These are phyloP conservation scores for Caenorhabditis brenneri DNA, from an alignment of 1,140 invertebrate species.

Conservation along the genomic window DNA sequence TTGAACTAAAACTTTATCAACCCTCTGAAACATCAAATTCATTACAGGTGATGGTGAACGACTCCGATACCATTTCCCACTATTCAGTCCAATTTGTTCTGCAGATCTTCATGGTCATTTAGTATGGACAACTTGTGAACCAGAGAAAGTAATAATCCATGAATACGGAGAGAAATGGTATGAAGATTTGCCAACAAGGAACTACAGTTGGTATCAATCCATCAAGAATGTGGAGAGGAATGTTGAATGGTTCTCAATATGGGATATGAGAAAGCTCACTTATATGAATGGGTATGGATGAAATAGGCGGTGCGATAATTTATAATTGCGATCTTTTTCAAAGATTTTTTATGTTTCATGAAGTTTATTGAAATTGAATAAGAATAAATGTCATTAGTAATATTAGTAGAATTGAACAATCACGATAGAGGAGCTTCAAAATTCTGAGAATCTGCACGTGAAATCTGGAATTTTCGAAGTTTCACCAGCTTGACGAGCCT, in stretches of 20 bases:
- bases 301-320: neutral
- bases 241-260: neutral
- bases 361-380: too few relatives aligned
- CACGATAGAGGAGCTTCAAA: too few relatives aligned
- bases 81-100: neutral
- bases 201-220: neutral
- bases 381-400: too few relatives aligned
- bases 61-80: neutral
- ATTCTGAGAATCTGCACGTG: constrained; percentile 7
- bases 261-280: neutral
- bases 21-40: too few relatives aligned
- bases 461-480: constrained; percentile 12
- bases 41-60: neutral
- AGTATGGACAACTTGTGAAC: neutral
- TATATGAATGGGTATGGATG: neutral
- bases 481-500: neutral
- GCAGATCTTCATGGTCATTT: neutral
- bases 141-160: neutral
- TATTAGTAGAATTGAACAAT: too few relatives aligned
- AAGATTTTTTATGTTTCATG: too few relatives aligned
- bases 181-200: neutral
- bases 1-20: too few relatives aligned
- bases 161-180: neutral
- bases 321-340: too few relatives aligned
- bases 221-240: neutral